Evolutionary conservation across 2,888 invertebrate species (phyloP).

Genomic region (Helobdella robusta): DNA sequence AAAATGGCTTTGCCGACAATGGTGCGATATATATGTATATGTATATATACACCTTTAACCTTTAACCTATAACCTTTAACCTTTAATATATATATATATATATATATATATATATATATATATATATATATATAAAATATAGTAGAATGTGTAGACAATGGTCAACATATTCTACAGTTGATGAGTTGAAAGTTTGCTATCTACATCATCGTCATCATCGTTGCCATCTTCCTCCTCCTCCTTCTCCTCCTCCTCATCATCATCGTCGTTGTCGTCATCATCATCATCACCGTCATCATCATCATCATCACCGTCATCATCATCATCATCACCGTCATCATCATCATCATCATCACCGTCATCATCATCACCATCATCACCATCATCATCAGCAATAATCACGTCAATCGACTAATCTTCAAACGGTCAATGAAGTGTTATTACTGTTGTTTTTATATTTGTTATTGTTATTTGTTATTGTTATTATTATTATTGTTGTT

Average conservation of each 20-base stretch:
- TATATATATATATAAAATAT: background rate
- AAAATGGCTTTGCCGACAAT: too few species aligned
- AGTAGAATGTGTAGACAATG: background rate
- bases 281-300: slow-evolving; percentile 10
- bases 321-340: slow-evolving; percentile 15
- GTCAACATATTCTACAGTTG: too few species aligned
- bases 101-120: background rate
- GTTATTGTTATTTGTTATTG: too few species aligned
- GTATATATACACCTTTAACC: too few species aligned
- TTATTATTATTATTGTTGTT: too few species aligned
- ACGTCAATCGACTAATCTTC: background rate
- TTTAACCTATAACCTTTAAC: too few species aligned
- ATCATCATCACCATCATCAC: slow-evolving; percentile 6
- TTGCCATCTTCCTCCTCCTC: too few species aligned
- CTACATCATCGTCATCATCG: background rate
- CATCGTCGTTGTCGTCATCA: slow-evolving; percentile 10
- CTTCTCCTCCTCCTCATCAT: too few species aligned
- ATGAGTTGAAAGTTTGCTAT: too few species aligned
- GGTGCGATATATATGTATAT: too few species aligned
- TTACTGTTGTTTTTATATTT: too few species aligned
- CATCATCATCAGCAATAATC: background rate
- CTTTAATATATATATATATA: background rate
- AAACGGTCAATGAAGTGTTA: background rate
- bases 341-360: slow-evolving; percentile 2
- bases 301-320: slow-evolving; percentile 14